phyloP scores from a whole-genome alignment of 92 coral and sea anemone species.

The Phymanthus crucifer region DNA sequence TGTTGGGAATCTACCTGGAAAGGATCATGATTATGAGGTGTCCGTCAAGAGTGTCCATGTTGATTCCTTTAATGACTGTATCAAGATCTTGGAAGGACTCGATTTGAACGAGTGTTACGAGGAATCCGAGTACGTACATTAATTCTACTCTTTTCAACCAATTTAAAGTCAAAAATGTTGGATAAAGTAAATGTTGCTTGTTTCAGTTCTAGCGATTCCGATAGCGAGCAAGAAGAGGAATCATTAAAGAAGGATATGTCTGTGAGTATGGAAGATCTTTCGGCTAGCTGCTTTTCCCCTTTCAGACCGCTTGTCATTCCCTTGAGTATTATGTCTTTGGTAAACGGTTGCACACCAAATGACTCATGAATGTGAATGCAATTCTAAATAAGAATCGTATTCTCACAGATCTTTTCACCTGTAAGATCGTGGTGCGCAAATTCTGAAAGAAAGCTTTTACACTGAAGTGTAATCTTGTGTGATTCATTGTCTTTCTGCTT shows the following conservation, averaged over 20 bases:
- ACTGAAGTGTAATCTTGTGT: background rate
- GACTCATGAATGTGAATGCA: no score
- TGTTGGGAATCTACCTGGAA: slow-evolving; percentile 26
- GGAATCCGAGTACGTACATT: slow-evolving; percentile 87
- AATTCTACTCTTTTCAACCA: no score
- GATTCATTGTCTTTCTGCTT: background rate
- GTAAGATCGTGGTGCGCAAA: no score
- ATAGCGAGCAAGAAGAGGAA: slow-evolving; percentile 58
- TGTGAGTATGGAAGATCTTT: slow-evolving; percentile 46
- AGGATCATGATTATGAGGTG: slow-evolving; percentile 61
- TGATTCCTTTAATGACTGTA: slow-evolving; percentile 85
- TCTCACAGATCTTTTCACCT: no score
- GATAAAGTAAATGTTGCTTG: background rate
- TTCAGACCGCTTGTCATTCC: no score
- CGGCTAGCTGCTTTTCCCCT: no score
- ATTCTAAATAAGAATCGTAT: no score
- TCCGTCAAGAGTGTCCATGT: slow-evolving; percentile 84
- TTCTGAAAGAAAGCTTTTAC: no score
- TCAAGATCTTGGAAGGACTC: slow-evolving; percentile 77
- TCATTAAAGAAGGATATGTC: slow-evolving; percentile 35
- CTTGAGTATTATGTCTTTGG: no score
- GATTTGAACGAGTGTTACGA: slow-evolving; percentile 70
- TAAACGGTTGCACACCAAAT: no score
- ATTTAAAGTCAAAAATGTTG: no score
- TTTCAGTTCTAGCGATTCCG: slow-evolving; percentile 86